Base-by-base conservation (phyloP, 2,888 invertebrate genomes). In the Erynnis tages region DNA sequence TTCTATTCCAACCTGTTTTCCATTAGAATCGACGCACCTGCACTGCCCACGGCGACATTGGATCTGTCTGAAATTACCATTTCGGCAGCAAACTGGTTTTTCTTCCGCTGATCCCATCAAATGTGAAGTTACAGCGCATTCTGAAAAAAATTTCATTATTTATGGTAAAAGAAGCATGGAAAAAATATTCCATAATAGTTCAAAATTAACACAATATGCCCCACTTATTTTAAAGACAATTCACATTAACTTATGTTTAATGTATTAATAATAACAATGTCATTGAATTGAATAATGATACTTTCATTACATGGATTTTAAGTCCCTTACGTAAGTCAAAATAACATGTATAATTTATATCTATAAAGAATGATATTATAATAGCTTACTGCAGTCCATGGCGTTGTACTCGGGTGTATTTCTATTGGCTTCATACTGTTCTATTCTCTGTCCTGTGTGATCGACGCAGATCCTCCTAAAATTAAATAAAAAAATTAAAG, bases 351-450 rank as follows among this genome's bases (percentile, higher is more conserved):
- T n/a, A n/a, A n/a, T n/a, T n/a, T n/a, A n/a, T n/a, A n/a, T n/a
- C n/a, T n/a, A n/a, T n/a, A n/a, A n/a, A n/a, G n/a, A n/a, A n/a
- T n/a, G n/a, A n/a, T n/a, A n/a, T n/a, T n/a, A n/a, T n/a, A n/a
- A n/a, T 4, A 30, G 10, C 92, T 91, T 79, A 93, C 93, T 92
- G 65, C 93, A 93, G 70, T 93, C 79, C 91, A 93, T 93, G 0
- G 67, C 57, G 0, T 75, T 57, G 6, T 85, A 90, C 27, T 76
- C 82, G 0, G 62, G 55, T 2, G 87, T 82, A 14, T 73, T 67
- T 6, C 82, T 81, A 2, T 62, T 48, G 0, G 90, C 89, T 62
- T 76, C 76, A 63, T 86, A 93, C 34, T 85, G 62, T 35, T 79
- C 88, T 54, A 94, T 91, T 56, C 78, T 79, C 0, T 69, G 65